Percentiles rank a stretch among this genome's conserved stretches.
Evolutionary conservation across 2,113 vertebrate genomes (phyloP).

Genomic region (Urocynchramus pylzowi): DNA sequence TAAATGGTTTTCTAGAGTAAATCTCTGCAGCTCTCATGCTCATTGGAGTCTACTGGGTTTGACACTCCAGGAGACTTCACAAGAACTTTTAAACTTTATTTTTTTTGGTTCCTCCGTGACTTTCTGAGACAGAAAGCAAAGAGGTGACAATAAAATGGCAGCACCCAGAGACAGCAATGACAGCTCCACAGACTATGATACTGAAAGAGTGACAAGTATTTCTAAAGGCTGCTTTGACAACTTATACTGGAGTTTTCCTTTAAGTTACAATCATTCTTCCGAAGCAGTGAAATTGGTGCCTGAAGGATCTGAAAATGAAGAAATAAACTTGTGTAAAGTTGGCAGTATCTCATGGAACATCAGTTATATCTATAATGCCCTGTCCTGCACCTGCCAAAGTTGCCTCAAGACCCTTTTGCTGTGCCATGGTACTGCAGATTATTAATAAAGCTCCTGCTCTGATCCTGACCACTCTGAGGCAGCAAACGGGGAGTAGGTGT

Average conservation of each 20-base stretch:
- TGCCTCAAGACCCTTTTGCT: background rate
- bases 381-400: slow-evolving; percentile 15
- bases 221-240: slow-evolving; percentile 69
- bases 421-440: background rate
- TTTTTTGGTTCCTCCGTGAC: background rate
- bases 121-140: slow-evolving; percentile 52
- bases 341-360: background rate
- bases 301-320: slow-evolving; percentile 51
- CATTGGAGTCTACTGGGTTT: background rate
- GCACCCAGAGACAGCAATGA: slow-evolving; percentile 58
- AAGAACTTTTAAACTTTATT: slow-evolving; percentile 2
- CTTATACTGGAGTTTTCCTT: slow-evolving; percentile 48
- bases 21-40: background rate
- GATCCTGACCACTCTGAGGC: background rate
- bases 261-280: slow-evolving; percentile 59
- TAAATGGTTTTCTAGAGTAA: background rate
- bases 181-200: slow-evolving; percentile 55
- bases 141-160: slow-evolving; percentile 64
- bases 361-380: slow-evolving; percentile 15
- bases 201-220: slow-evolving; percentile 60
- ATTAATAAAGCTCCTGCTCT: background rate
- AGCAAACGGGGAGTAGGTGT: background rate
- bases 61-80: background rate
- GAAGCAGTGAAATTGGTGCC: slow-evolving; percentile 48
- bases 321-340: slow-evolving; percentile 50